A percentile compares a stretch with the other conserved stretches of the same genome.
These are phyloP conservation scores for Monopis laevigella DNA, from an alignment of 2,888 invertebrate genomes.

Conservation along the genomic window DNA sequence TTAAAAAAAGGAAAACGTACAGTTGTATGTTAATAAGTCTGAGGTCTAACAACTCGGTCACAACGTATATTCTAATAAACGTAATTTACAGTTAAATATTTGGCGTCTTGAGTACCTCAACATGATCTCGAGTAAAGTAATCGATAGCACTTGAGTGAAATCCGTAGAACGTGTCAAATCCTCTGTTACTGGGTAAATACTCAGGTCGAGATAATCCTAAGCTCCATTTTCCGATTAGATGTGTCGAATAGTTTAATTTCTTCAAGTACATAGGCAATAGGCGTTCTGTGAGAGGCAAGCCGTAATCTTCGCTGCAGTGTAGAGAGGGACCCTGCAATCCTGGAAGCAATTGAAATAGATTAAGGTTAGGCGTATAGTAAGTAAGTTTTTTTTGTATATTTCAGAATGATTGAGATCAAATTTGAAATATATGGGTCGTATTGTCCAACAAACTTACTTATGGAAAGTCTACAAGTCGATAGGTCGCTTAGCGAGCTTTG, in stretches of 20 bases:
- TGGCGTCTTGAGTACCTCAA: conserved; percentile 66
- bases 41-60: too few species aligned
- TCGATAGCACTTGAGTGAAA: conserved; percentile 70
- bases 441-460: too few species aligned
- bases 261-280: conserved; percentile 74
- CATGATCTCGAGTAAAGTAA: conserved; percentile 74
- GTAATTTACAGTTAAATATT: too few species aligned
- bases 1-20: too few species aligned
- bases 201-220: conserved; percentile 77
- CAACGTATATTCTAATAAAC: too few species aligned
- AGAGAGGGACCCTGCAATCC: conserved; percentile 37
- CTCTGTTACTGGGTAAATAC: conserved; percentile 76
- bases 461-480: too few species aligned
- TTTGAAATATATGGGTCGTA: too few species aligned
- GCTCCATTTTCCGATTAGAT: conserved; percentile 89
- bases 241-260: conserved; percentile 79
- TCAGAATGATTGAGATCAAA: too few species aligned
- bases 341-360: conserved; percentile 15
- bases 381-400: too few species aligned
- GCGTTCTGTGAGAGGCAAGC: conserved; percentile 73
- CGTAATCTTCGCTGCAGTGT: conserved; percentile 69
- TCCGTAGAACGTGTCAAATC: conserved; percentile 69
- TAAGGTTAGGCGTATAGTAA: too few species aligned
- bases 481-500: too few species aligned
- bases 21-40: too few species aligned